These are phyloP conservation scores for Bubalus kerabau DNA, from an alignment of 2,113 vertebrate species.

Conservation along the genomic window DNA sequence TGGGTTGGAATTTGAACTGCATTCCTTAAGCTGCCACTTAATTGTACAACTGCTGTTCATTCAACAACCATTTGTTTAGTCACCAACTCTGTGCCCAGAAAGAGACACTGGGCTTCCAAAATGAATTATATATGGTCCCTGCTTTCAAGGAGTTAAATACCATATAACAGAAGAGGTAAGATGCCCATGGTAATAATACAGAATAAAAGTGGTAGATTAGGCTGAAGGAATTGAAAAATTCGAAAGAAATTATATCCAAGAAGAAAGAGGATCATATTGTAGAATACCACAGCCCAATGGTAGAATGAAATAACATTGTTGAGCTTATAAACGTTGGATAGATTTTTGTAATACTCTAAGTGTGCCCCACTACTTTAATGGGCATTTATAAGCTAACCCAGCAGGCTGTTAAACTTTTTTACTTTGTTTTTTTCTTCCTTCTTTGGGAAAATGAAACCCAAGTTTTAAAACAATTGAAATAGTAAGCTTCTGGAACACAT, in stretches of 20 bases:
- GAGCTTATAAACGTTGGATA: background rate
- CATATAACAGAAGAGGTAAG: background rate
- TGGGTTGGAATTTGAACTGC: background rate
- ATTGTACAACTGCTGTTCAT: background rate
- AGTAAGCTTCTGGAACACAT: background rate
- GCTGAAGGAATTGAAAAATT: background rate
- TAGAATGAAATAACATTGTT: background rate
- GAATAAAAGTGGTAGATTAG: background rate
- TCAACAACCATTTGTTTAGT: background rate
- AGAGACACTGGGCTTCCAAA: background rate
- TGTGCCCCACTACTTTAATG: background rate
- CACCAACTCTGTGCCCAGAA: background rate
- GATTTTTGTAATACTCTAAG: background rate
- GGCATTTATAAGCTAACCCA: background rate
- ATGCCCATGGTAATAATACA: background rate
- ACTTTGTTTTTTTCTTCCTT: background rate
- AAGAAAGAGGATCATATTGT: background rate
- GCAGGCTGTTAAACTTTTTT: background rate
- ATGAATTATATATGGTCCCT: background rate
- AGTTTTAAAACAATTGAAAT: background rate
- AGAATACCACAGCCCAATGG: background rate
- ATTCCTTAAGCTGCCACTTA: background rate
- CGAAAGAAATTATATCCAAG: background rate
- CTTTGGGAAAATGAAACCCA: background rate
- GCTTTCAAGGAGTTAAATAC: background rate